Conservation (phyloP, 2,888 invertebrate species). For the Platypus cylindrus region DNA sequence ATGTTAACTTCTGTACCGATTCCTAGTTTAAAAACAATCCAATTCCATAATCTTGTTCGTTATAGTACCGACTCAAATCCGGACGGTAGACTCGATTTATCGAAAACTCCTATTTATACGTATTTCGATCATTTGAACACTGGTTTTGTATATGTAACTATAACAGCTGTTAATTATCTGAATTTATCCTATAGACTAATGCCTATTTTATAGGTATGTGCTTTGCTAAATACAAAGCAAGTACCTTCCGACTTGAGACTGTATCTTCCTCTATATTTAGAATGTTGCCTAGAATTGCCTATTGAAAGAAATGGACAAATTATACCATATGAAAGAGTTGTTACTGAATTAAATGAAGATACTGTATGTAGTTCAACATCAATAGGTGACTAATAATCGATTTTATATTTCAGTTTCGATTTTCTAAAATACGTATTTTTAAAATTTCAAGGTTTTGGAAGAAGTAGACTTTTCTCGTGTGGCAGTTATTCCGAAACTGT, state of each 20-base stretch:
- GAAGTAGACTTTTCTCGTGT: slow-evolving; percentile 47
- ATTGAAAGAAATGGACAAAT: slow-evolving; percentile 45
- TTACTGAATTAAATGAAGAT: slow-evolving; percentile 65
- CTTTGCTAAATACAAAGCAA: slow-evolving; percentile 55
- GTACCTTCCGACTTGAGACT: slow-evolving; percentile 47
- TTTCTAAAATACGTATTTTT: background rate
- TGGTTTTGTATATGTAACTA: slow-evolving; percentile 72
- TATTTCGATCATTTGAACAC: slow-evolving; percentile 69
- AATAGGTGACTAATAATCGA: slow-evolving; percentile 45
- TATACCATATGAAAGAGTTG: slow-evolving; percentile 55
- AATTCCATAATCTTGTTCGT: slow-evolving; percentile 45
- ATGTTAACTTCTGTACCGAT: slow-evolving; percentile 63
- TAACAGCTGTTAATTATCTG: background rate
- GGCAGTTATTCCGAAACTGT: slow-evolving; percentile 60
- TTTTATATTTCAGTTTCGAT: background rate
- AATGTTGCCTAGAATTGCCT: slow-evolving; percentile 65
- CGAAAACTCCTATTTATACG: slow-evolving; percentile 57
- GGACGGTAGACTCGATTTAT: slow-evolving; percentile 42
- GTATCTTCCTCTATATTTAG: slow-evolving; percentile 64
- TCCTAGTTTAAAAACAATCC: slow-evolving; percentile 59
- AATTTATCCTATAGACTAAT: background rate
- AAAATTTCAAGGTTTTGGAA: slow-evolving; percentile 18
- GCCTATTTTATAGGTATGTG: slow-evolving; percentile 37
- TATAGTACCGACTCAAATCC: slow-evolving; percentile 34
- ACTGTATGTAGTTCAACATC: slow-evolving; percentile 50